Evolutionary conservation across 2,888 invertebrate species (phyloP).

Genomic region (Dorcus parallelipipedus): DNA sequence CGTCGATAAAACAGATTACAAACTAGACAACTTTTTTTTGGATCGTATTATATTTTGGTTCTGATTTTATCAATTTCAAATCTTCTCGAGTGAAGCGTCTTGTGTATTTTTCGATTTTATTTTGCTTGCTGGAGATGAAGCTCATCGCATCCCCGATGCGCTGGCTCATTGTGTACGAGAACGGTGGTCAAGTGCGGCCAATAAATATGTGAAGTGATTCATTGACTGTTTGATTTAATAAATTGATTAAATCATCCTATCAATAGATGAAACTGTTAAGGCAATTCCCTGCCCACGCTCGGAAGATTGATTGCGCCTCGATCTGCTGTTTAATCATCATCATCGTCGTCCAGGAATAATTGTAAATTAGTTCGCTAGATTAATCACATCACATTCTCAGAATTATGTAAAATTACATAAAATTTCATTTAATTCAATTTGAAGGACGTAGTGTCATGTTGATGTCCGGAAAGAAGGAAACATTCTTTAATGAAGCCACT

Average conservation of each 20-base stretch:
- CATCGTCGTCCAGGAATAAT: neutral
- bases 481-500: no score
- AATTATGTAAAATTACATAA: neutral
- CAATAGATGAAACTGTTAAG: constrained; percentile 47
- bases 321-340: neutral
- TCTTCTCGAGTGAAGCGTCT: neutral
- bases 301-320: constrained; percentile 28
- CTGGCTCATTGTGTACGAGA: neutral
- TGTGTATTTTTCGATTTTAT: neutral
- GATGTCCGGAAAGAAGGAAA: no score
- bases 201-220: constrained; percentile 35
- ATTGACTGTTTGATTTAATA: constrained; percentile 42
- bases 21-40: no score
- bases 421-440: neutral
- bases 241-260: constrained; percentile 45
- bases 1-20: no score
- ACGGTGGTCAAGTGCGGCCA: constrained; percentile 29
- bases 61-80: no score
- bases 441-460: no score
- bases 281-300: constrained; percentile 37
- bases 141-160: neutral
- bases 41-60: no score
- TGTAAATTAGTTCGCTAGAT: neutral
- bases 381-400: neutral
- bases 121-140: neutral